phyloP scores from a whole-genome alignment of 2,888 invertebrate species.

The Cataglyphis altisquamis region DNA sequence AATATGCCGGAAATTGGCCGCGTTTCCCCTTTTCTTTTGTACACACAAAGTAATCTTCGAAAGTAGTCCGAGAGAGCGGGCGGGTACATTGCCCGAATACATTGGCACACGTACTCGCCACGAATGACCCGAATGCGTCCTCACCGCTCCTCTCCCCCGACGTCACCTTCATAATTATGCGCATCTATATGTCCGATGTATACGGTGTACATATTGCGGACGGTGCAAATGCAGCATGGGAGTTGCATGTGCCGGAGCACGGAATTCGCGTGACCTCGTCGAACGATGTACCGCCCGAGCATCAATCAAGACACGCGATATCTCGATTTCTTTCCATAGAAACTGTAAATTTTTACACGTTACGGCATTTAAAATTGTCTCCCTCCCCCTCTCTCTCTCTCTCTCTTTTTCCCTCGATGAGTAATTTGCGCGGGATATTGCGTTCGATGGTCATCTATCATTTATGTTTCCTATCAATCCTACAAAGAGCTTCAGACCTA shows the following conservation, averaged over 20 bases:
- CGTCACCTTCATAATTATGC: constrained; percentile 75
- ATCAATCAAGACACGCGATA: constrained; percentile 73
- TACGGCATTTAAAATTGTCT: constrained; percentile 10
- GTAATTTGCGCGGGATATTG: constrained; percentile 15
- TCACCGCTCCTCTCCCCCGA: constrained; percentile 39
- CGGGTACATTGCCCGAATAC: constrained; percentile 38
- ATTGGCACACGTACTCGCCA: constrained; percentile 26
- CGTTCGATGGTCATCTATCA: constrained; percentile 26
- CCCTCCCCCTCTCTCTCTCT: not conserved
- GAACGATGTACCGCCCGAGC: constrained; percentile 57
- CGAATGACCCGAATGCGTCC: constrained; percentile 57
- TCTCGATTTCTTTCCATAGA: constrained; percentile 50
- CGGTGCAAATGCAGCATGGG: constrained; percentile 48
- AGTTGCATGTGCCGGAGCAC: constrained; percentile 66
- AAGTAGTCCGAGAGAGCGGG: constrained; percentile 23
- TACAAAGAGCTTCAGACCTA: constrained; percentile 11
- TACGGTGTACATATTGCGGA: constrained; percentile 30
- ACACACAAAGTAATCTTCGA: constrained; percentile 26
- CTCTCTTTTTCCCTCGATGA: not conserved
- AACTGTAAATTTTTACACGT: constrained; percentile 23
- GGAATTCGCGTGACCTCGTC: constrained; percentile 69
- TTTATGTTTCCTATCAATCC: constrained; percentile 24
- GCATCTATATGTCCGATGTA: constrained; percentile 69
- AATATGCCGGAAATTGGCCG: constrained; percentile 39
- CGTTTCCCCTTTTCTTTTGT: constrained; percentile 28